These are phyloP conservation scores for Orgyia antiqua DNA, from an alignment of 2,888 invertebrate species.

Conservation along the genomic window DNA sequence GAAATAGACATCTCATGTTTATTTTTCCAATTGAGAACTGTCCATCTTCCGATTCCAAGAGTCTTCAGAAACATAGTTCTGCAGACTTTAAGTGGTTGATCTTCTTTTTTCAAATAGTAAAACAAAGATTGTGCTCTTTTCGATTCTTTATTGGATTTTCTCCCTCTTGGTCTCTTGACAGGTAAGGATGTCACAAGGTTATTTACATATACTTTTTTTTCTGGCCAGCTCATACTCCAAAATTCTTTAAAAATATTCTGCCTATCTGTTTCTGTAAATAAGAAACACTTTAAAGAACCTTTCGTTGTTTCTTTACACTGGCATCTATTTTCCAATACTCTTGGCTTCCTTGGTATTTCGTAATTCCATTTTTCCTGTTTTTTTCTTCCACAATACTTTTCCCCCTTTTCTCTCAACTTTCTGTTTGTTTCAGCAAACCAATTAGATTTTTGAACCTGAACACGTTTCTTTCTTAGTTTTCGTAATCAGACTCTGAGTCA, in stretches of 20 bases:
- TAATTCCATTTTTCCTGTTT: constrained; percentile 7
- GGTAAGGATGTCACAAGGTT: not conserved
- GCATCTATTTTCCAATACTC: constrained; percentile 3
- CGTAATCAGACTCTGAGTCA: constrained; percentile 5
- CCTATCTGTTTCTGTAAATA: constrained; percentile 5
- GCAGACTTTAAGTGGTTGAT: constrained; percentile 2
- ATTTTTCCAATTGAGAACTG: constrained; percentile 5
- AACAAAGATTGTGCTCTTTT: not conserved
- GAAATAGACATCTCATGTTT: constrained; percentile 2
- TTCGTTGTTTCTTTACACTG: constrained; percentile 2
- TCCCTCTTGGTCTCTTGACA: not conserved
- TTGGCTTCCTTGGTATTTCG: constrained; percentile 4
- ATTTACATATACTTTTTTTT: constrained; percentile 5
- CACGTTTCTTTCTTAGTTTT: constrained; percentile 6
- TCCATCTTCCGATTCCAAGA: constrained; percentile 6
- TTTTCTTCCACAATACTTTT: constrained; percentile 6
- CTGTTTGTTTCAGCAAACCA: constrained; percentile 1
- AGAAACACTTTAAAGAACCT: constrained; percentile 4
- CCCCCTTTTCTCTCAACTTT: constrained; percentile 2
- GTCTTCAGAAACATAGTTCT: constrained; percentile 7
- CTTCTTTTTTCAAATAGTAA: constrained; percentile 1
- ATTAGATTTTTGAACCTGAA: constrained; percentile 6
- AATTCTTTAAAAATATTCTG: constrained; percentile 4
- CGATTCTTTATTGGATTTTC: not conserved
- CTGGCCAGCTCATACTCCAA: constrained; percentile 3